Evolutionary conservation across 2,797 vertebrate genomes (phyloP).

Genomic region (Hyperoplus lanceolatus): DNA sequence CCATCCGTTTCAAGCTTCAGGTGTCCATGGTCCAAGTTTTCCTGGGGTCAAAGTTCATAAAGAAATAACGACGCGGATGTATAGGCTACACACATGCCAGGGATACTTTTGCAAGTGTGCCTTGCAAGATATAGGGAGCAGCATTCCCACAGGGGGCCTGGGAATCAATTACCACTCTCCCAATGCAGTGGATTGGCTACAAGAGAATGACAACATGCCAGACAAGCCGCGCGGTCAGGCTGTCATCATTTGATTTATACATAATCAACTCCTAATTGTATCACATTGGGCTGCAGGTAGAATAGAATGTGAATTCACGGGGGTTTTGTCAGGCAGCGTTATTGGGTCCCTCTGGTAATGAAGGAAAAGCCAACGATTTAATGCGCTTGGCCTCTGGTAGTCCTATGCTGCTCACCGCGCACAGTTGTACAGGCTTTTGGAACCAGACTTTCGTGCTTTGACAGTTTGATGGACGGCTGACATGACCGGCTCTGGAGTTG

Average conservation of each 20-base stretch:
- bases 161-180: slow-evolving; percentile 97
- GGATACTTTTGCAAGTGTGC: slow-evolving; percentile 88
- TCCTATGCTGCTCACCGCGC: slow-evolving; percentile 43
- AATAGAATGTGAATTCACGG: slow-evolving; percentile 69
- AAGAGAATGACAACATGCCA: slow-evolving; percentile 94
- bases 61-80: slow-evolving; percentile 90
- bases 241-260: slow-evolving; percentile 81
- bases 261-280: slow-evolving; percentile 92
- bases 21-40: slow-evolving; percentile 75
- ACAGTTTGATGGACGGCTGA: slow-evolving; percentile 84
- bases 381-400: slow-evolving; percentile 66
- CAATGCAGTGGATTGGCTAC: slow-evolving; percentile 91
- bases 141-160: slow-evolving; percentile 90
- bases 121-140: slow-evolving; percentile 88
- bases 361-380: slow-evolving; percentile 69
- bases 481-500: slow-evolving; percentile 77
- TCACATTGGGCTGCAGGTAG: slow-evolving; percentile 76
- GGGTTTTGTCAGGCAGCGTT: slow-evolving; percentile 64
- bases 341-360: slow-evolving; percentile 68
- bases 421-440: slow-evolving; percentile 54
- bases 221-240: slow-evolving; percentile 78
- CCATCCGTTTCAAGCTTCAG: slow-evolving; percentile 88
- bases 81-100: slow-evolving; percentile 66
- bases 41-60: slow-evolving; percentile 89
- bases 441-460: slow-evolving; percentile 59